Evolutionary conservation across 2,797 vertebrate genomes (phyloP), one percentile per base, ranked within the genome.

Genomic region (Enteromius argenteus): DNA sequence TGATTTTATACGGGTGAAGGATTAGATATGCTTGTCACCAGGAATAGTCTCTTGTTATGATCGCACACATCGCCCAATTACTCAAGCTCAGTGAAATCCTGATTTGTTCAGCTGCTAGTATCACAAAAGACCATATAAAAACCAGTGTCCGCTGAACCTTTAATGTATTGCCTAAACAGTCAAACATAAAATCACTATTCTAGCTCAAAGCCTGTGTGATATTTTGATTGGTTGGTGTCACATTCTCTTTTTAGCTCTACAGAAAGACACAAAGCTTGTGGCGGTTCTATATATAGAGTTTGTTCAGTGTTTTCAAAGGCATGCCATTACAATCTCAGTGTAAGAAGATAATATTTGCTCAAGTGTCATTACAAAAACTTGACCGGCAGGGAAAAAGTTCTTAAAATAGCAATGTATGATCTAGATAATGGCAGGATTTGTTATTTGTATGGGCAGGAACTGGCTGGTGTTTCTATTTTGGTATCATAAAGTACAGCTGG

Each of bases 1-100:
- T 97, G 94, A 62, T 94, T 95, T 85, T 94, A 92, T 93, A 90
- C 88, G 86, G 88, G 92, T 94, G 89, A 95, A 95, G 94, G 93
- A 93, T 94, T 91, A 93, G 91, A 88, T 87, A 71, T 86, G 74
- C 86, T 91, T 91, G 86, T 92, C 90, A 90, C 27, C 58, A 58
- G 90, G 90, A 93, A 92, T 90, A 90, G 89, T 89, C 89, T 88
- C 90, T 92, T 93, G 90, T 90, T 91, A 83, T 73, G 80, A 83
- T 58, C 51, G 14, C 77, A 76, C 74, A 79, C 71, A 39, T 19
- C 15, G 80, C 74, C 58, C 64, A 79, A 77, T 88, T 81, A 90
- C 88, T 92, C 88, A 84, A 86, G 88, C 86, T 91, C 88, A 90
- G 91, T 58, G n/a, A 83, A 69, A 77, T 69, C 49, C 49, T n/a